phyloP scores from a whole-genome alignment of 2,113 vertebrate species.

The Macquaria ambigua region DNA sequence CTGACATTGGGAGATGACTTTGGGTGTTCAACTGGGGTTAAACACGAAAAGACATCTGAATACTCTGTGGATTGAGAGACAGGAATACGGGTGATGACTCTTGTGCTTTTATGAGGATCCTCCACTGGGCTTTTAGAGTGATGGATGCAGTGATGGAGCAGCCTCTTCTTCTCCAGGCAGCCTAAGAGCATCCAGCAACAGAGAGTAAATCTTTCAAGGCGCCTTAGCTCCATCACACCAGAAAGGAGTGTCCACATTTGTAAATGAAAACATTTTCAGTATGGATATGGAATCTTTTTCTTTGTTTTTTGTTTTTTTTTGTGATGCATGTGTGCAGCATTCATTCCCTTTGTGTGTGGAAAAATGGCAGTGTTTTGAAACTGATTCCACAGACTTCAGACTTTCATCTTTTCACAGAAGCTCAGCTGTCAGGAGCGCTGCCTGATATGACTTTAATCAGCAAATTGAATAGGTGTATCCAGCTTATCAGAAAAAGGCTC shows the following conservation, averaged over 20 bases:
- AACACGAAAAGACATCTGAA: slow-evolving; percentile 52
- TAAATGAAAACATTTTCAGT: slow-evolving; percentile 64
- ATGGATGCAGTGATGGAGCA: slow-evolving; percentile 86
- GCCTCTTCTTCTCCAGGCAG: slow-evolving; percentile 83
- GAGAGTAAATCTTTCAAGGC: slow-evolving; percentile 83
- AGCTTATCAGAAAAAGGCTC: slow-evolving; percentile 67
- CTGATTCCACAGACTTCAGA: slow-evolving; percentile 47
- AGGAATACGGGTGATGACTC: not conserved
- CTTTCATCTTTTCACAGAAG: slow-evolving; percentile 64
- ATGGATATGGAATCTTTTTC: slow-evolving; percentile 42
- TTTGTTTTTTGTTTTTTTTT: slow-evolving; percentile 17
- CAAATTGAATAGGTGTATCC: slow-evolving; percentile 73
- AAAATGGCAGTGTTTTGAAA: slow-evolving; percentile 59
- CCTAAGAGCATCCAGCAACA: slow-evolving; percentile 88
- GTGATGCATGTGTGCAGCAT: slow-evolving; percentile 34
- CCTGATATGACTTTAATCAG: slow-evolving; percentile 77
- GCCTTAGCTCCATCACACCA: slow-evolving; percentile 35
- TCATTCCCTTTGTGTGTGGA: slow-evolving; percentile 38
- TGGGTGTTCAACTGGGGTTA: not conserved
- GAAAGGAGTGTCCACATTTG: slow-evolving; percentile 53
- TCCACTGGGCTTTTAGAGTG: slow-evolving; percentile 87
- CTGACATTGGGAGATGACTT: slow-evolving; percentile 6
- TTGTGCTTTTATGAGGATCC: slow-evolving; percentile 82
- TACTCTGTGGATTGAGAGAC: slow-evolving; percentile 33
- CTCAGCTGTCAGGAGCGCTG: slow-evolving; percentile 63